phyloP scores from a whole-genome alignment of 2,797 vertebrate genomes.

The Gorsachius magnificus region DNA sequence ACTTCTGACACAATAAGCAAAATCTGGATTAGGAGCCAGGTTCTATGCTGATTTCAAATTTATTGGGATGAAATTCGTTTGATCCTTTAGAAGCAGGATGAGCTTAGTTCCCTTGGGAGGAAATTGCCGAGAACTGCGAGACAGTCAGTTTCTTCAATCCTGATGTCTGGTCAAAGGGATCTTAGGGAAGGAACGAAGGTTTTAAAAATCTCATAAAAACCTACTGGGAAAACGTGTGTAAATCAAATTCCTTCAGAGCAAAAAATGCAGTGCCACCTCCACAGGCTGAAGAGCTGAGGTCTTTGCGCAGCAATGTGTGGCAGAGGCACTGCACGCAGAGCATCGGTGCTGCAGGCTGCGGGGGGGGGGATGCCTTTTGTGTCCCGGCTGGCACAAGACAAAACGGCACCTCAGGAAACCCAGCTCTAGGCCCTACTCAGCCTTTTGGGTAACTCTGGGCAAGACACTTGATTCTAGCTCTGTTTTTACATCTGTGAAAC shows the following conservation, averaged over 20 bases:
- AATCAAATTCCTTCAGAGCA: neutral
- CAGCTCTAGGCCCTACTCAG: neutral
- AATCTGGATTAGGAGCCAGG: neutral
- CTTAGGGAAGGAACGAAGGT: neutral
- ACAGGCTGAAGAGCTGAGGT: neutral
- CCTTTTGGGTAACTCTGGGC: neutral
- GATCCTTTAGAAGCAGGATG: neutral
- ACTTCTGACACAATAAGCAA: neutral
- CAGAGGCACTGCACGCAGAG: accelerated
- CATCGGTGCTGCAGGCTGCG: neutral
- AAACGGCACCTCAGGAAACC: neutral
- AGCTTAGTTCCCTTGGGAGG: neutral
- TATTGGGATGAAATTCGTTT: neutral
- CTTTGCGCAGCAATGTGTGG: accelerated
- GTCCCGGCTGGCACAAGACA: neutral
- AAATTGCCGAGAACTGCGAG: neutral
- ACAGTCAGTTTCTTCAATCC: neutral
- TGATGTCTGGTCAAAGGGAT: neutral
- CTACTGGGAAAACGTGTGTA: neutral
- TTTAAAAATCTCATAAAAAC: neutral
- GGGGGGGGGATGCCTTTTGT: neutral
- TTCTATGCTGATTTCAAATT: neutral
- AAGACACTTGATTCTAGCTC: neutral
- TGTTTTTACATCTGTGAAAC: neutral
- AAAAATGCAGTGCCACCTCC: neutral